Base-by-base conservation (phyloP, 2,113 vertebrate species). In the Hippocampus comes region DNA sequence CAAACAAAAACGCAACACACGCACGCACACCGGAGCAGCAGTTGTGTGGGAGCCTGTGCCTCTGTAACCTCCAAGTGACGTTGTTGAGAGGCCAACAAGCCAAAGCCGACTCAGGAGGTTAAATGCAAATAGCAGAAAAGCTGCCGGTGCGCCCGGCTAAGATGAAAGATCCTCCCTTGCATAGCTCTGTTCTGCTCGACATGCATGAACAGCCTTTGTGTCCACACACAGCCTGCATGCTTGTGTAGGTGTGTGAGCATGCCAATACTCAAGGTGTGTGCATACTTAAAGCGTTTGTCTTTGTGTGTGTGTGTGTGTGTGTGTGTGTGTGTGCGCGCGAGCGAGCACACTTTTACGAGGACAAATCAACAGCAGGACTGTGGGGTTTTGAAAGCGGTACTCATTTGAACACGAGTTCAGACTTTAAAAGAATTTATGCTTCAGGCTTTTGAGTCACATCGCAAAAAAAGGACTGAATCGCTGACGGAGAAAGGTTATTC, bases 11-110 rank as follows among this genome's bases (percentile, higher is more conserved):
- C 57, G 59, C 67, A 63, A 73, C 71, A 67, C 73, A 77, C 70
- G 72, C 79, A 66, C 46, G 30, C 53, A n/a, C 82, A 68, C 64
- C 9, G 67, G 74, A 75, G 68, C 72, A 84, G 88, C 85, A 90
- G 88, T 38, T 88, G 89, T 88, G 88, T 88, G 86, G 85, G 88
- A 89, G 87, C 89, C 84, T 87, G 87, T 88, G 87, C 88, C 84
- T 87, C 82, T 82, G 83, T 83, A 89, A 90, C 85, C 87, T 89
- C 88, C 84, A 84, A 88, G 82, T 84, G 82, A 84, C 84, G 85
- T 78, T 87, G 81, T 80, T 88, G 74, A 86, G 82, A 78, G 85
- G 85, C 87, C 85, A 87, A 88, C 82, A 77, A 84, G 80, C 80
- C 87, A 85, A 78, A 75, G 77, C 79, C 21, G 53, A 86, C 84